Percentiles rank a stretch among this genome's conserved stretches.
phyloP scores from a whole-genome alignment of 2,113 vertebrate species.

The Tringa solitaria region DNA sequence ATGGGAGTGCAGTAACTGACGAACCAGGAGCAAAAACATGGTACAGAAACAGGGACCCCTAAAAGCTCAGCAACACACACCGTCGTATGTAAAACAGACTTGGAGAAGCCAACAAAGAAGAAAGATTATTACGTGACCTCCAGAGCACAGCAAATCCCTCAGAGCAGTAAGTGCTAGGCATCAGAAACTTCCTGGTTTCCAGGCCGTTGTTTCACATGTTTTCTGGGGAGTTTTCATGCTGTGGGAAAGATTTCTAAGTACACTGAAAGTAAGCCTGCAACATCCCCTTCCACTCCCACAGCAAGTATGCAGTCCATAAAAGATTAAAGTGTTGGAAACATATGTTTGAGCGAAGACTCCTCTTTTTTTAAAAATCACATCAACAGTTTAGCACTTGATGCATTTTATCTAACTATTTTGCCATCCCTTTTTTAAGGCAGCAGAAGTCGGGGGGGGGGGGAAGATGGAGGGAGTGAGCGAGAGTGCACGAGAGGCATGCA shows the following conservation, averaged over 20 bases:
- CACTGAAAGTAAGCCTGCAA: conserved; percentile 52
- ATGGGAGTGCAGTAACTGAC: background rate
- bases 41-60: background rate
- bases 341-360: background rate
- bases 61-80: background rate
- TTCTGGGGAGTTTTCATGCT: conserved; percentile 11
- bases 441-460: background rate
- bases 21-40: background rate
- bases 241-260: conserved; percentile 41
- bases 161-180: conserved; percentile 14
- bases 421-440: background rate
- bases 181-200: conserved; percentile 25
- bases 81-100: background rate
- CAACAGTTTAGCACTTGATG: background rate
- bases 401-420: conserved; percentile 11
- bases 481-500: background rate
- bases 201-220: background rate
- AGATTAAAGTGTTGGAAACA: conserved; percentile 10
- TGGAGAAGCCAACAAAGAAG: background rate
- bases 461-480: rapidly evolving
- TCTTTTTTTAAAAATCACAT: background rate
- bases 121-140: conserved; percentile 17
- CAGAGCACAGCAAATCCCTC: conserved; percentile 13
- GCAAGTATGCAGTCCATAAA: conserved; percentile 35
- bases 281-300: conserved; percentile 11